Evolutionary conservation across 1,140 invertebrate species (phyloP), one percentile per base, ranked within the genome.

Genomic region (Lutraria rhynchaena): DNA sequence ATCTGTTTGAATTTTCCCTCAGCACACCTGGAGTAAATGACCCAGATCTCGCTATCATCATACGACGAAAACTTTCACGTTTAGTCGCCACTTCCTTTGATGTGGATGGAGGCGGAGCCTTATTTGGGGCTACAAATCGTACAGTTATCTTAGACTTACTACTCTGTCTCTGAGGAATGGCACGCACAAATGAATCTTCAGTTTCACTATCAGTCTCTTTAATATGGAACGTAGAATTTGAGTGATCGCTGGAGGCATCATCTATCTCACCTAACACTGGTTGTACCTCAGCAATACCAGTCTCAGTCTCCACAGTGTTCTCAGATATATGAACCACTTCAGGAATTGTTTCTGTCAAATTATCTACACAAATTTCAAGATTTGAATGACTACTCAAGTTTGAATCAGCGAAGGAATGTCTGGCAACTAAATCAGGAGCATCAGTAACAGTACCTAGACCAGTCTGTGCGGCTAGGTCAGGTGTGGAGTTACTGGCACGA

Each of bases 341-440:
- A 33, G 74, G 61, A 70, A 82, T 71, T 51, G 80, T 82, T 22
- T 83, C 86, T 13, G 87, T 82, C 1, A 89, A 58, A 74, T 87
- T 87, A 35, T 90, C 90, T 0, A 89, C 46, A 85, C 89, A 90
- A 77, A 86, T 75, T 35, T 90, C 85, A 24, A 87, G 53, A 13
- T 82, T 80, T 5, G 88, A 85, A 58, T 87, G 85, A 29, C 60
- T 44, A 31, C 74, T 84, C 13, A 88, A 76, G 35, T 65, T 71
- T 41, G 69, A 83, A 17, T 86, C 75, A 19, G 85, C 87, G 1
- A 88, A 58, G 31, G 87, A 87, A 65, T 85, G 85, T 9, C 90
- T 86, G 5, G 95, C 96, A 0, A 96, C 95, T 77, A 96, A 90
- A 93, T 96, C 96, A 0, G 96, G 95, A 90, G 95, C 96, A 49